Conservation (phyloP, 2,797 vertebrate genomes). For the Pseudochirops cupreus region DNA sequence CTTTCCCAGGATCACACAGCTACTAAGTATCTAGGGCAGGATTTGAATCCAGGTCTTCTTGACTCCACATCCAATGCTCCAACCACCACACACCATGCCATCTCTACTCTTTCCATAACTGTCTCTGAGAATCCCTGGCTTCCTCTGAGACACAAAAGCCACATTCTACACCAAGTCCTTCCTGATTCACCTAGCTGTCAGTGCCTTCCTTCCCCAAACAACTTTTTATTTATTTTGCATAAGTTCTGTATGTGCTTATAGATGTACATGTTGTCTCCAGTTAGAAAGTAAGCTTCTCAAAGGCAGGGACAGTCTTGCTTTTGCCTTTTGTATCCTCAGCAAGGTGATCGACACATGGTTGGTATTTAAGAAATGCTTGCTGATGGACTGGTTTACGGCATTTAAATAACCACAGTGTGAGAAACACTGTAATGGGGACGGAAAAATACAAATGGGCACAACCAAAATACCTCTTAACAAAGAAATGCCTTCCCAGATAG, state of each 20-base stretch:
- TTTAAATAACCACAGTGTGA: background rate
- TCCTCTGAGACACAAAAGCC: background rate
- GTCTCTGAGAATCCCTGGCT: background rate
- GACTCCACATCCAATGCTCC: background rate
- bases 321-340: too few species aligned
- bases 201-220: background rate
- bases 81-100: background rate
- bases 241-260: background rate
- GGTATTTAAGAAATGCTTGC: too few species aligned
- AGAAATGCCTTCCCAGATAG: slow-evolving; percentile 4
- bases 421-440: background rate
- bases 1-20: background rate
- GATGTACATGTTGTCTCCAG: background rate
- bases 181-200: background rate
- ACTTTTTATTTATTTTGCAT: background rate
- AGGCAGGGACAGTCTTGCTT: background rate
- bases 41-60: background rate
- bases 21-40: background rate
- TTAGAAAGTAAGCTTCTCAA: background rate
- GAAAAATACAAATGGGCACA: background rate
- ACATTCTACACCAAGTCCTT: background rate
- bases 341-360: too few species aligned
- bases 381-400: background rate
- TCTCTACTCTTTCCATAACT: background rate
- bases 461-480: slow-evolving; percentile 11